Evolutionary conservation across 2,888 invertebrate species (phyloP).

Genomic region (Netelia fuscicornis): DNA sequence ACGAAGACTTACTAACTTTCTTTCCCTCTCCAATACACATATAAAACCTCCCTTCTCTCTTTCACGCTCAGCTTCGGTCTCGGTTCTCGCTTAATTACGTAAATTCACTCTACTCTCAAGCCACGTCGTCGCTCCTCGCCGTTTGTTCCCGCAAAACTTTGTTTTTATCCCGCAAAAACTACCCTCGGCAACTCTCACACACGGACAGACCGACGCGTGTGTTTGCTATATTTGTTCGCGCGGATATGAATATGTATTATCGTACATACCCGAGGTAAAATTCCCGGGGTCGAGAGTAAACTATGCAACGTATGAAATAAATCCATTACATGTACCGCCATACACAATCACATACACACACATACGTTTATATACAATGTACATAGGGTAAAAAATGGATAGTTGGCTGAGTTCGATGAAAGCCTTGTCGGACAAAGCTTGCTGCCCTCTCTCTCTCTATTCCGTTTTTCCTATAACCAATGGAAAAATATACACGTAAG

Average conservation of each 20-base stretch:
- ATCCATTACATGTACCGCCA: slow-evolving; percentile 1
- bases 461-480: slow-evolving; percentile 53
- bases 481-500: not conserved
- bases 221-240: no score
- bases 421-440: slow-evolving; percentile 31
- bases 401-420: slow-evolving; percentile 24
- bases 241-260: no score
- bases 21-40: not conserved
- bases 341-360: not conserved
- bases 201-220: no score
- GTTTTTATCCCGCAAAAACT: slow-evolving; percentile 20
- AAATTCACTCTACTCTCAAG: slow-evolving; percentile 9
- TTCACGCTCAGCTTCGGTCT: slow-evolving; percentile 9
- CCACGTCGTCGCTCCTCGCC: not conserved
- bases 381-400: slow-evolving; percentile 14
- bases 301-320: not conserved
- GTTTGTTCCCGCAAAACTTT: slow-evolving; percentile 18
- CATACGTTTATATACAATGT: not conserved
- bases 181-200: no score
- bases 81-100: slow-evolving; percentile 48
- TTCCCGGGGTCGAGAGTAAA: slow-evolving; percentile 36
- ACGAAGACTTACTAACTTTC: slow-evolving; percentile 65
- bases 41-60: not conserved
- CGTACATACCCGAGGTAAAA: not conserved
- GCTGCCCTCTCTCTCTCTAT: not conserved